A percentile compares a stretch with the other conserved stretches of the same genome.
Conservation (phyloP, 2,797 vertebrate species). For the Pangasius macronema region DNA sequence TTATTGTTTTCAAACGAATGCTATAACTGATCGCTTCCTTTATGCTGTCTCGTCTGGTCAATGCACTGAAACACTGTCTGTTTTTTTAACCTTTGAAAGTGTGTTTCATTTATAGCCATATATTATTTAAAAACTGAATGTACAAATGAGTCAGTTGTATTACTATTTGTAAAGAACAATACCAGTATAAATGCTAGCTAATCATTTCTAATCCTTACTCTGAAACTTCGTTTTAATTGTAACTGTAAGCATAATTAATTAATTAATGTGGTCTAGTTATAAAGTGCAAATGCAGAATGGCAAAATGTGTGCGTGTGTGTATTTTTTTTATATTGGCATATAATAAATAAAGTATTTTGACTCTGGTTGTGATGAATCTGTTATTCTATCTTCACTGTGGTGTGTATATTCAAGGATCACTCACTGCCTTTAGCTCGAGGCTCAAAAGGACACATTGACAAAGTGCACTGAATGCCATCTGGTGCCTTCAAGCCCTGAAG, state of each 20-base stretch:
- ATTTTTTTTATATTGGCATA: neutral
- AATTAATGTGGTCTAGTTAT: neutral
- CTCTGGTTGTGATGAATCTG: constrained; percentile 17
- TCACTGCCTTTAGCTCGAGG: constrained; percentile 38
- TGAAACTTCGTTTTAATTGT: neutral
- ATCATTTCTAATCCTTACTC: neutral
- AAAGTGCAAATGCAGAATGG: neutral
- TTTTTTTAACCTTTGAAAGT: neutral
- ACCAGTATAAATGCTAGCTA: neutral
- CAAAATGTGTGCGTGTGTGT: neutral
- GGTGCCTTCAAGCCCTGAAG: constrained; percentile 40
- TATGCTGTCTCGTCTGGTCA: neutral
- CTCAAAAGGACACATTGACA: constrained; percentile 41
- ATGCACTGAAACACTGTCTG: neutral
- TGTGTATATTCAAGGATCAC: constrained; percentile 26
- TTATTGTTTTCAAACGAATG: neutral
- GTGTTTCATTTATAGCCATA: neutral
- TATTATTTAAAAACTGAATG: neutral
- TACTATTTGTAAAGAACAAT: neutral
- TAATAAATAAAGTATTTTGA: neutral
- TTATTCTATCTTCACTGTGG: constrained; percentile 17
- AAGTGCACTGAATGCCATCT: constrained; percentile 43
- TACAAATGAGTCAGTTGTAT: neutral
- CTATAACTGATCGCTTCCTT: neutral
- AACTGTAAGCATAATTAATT: too few relatives aligned